Evolutionary conservation across 1,140 invertebrate species (phyloP).

Genomic region (Orchesella cincta): DNA sequence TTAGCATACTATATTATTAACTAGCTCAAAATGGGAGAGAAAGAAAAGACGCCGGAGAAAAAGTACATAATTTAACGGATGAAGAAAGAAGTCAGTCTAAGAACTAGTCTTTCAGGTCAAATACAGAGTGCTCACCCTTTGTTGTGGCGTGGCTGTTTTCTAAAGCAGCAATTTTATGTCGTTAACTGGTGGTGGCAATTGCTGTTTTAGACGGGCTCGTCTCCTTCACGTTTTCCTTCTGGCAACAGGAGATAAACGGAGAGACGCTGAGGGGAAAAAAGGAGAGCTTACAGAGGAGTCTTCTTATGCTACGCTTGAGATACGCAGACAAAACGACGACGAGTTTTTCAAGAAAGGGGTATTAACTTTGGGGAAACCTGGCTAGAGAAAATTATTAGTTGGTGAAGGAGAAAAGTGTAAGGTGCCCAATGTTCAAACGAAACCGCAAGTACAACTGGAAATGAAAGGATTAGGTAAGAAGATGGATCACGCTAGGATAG

Average conservation of each 20-base stretch:
- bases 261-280: neutral
- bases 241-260: conserved; percentile 3
- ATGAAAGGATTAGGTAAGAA: conserved; percentile 22
- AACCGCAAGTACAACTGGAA: conserved; percentile 10
- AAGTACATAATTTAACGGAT: neutral
- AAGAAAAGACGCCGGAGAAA: neutral
- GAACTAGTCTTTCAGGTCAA: neutral
- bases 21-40: neutral
- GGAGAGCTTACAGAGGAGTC: neutral
- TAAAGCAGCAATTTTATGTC: conserved; percentile 18
- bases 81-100: neutral
- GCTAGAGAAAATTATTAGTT: conserved; percentile 24
- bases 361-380: too few relatives aligned
- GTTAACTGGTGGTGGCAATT: conserved; percentile 21
- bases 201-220: neutral
- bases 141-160: neutral
- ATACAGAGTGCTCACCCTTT: neutral
- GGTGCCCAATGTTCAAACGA: neutral
- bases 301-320: neutral
- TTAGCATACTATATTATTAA: too few relatives aligned
- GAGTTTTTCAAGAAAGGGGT: too few relatives aligned
- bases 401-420: conserved; percentile 1
- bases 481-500: too few relatives aligned
- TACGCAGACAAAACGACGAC: too few relatives aligned
- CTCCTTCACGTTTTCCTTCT: conserved; percentile 8